Percentiles rank a stretch among this genome's conserved stretches.
Evolutionary conservation across 2,113 vertebrate genomes (phyloP).

Genomic region (Tenebrosternarchus preto): DNA sequence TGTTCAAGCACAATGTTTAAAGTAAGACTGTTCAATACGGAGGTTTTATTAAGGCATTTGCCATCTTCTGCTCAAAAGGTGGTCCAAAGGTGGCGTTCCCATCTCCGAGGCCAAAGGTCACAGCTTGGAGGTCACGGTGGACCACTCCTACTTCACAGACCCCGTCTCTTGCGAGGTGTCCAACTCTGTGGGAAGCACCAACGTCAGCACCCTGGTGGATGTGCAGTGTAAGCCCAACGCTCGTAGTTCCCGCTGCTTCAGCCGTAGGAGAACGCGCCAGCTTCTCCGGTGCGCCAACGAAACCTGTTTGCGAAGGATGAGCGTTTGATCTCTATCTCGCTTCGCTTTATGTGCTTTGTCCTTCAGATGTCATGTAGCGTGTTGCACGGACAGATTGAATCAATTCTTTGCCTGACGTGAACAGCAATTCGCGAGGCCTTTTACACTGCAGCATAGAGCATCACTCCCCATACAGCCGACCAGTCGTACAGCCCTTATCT

Average conservation of each 20-base stretch:
- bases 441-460: neutral
- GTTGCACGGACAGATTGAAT: too few species aligned
- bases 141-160: conserved; percentile 87
- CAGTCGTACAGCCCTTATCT: neutral
- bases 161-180: conserved; percentile 89
- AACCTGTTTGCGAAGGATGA: too few species aligned
- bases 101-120: conserved; percentile 84
- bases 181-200: conserved; percentile 88
- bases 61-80: conserved; percentile 68
- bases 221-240: conserved; percentile 83
- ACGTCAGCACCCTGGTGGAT: conserved; percentile 87
- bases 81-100: conserved; percentile 85
- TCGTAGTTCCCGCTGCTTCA: neutral
- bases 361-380: too few species aligned
- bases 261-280: too few species aligned
- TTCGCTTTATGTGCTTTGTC: too few species aligned
- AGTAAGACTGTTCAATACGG: too few species aligned
- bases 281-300: too few species aligned
- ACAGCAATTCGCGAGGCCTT: too few species aligned
- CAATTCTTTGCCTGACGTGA: too few species aligned
- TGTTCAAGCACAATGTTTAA: too few species aligned
- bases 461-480: neutral
- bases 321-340: too few species aligned
- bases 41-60: neutral
- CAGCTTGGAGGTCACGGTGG: conserved; percentile 82